Base-by-base conservation (phyloP, 2,797 vertebrate genomes). In the Coregonus suidteri region DNA sequence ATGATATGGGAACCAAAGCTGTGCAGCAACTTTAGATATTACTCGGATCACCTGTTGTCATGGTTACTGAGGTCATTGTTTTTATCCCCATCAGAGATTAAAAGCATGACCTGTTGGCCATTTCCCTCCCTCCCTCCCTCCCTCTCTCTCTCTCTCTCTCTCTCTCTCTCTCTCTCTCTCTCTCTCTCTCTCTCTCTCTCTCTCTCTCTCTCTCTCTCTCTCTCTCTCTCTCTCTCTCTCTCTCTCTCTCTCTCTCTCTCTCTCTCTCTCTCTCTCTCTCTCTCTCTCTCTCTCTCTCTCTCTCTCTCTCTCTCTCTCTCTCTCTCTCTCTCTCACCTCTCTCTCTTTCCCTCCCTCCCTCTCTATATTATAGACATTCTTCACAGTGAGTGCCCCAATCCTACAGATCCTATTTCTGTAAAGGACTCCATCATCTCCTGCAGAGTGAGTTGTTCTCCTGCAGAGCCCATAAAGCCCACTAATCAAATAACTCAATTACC, bases 311-410 rank as follows among this genome's bases (percentile, higher is more conserved):
- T 30, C 25, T 13, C n/a, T 30, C 7, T 3, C 62, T 65, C 30
- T 31, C 7, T 54, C 73, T 62, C 1, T 73, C 18, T 9, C n/a
- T 72, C 47, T 18, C 0, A 71, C 54, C 52, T n/a, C 15, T 31
- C 35, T 15, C 30, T 52, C 35, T 9, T 37, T 75, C 35, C 18
- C 20, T 20, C 35, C 62, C 13, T n/a, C 53, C 59, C 16, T 41
- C 18, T 16, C 66, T 47, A 35, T 82, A 87, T 89, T 85, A 77
- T 83, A 82, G 70, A 18, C 83, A 84, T 88, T 84, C 75, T 81
- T 88, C 88, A 89, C 64, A 77, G 71, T 7, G 69, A 83, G 75
- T 0, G 47, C 81, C 76, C n/a, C 1, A 7, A 41, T 81, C 79
- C 25, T 77, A 31, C 74, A 51, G 11, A 80, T 77, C 59, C 81